phyloP scores from a whole-genome alignment of 2,113 vertebrate genomes.

The Eidolon helvum region DNA sequence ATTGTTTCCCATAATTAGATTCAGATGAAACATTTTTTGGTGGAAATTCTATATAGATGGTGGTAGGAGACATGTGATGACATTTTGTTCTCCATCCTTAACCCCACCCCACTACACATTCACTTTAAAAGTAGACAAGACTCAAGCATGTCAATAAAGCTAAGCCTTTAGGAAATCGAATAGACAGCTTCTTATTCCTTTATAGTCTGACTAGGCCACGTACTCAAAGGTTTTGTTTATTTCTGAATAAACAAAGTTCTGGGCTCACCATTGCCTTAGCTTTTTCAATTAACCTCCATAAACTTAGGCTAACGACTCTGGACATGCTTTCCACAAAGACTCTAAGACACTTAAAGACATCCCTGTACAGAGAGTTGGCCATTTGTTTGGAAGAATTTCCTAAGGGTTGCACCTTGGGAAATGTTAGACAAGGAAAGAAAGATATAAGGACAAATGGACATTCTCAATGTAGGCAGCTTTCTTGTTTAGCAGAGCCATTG shows the following conservation, averaged over 20 bases:
- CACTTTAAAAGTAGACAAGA: neutral
- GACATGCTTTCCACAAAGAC: neutral
- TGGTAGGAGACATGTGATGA: neutral
- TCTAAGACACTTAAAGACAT: neutral
- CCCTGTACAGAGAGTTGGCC: neutral
- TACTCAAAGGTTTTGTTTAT: neutral
- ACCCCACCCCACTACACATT: too few species aligned
- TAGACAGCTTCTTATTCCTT: neutral
- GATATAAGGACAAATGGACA: neutral
- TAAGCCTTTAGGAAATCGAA: neutral
- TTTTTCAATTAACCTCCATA: neutral
- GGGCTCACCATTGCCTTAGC: neutral
- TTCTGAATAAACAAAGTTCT: constrained; percentile 21
- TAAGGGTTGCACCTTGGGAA: neutral
- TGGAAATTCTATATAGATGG: neutral
- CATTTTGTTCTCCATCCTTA: neutral
- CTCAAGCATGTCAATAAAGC: neutral
- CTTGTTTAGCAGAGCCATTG: neutral
- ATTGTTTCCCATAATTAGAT: neutral
- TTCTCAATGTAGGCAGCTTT: neutral
- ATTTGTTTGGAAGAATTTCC: neutral
- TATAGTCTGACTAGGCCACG: neutral
- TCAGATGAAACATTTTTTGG: neutral
- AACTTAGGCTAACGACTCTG: neutral
- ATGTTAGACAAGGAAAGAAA: neutral